These are phyloP conservation scores for Drosophila pachea DNA, from an alignment of 1,140 invertebrate species.

Conservation along the genomic window DNA sequence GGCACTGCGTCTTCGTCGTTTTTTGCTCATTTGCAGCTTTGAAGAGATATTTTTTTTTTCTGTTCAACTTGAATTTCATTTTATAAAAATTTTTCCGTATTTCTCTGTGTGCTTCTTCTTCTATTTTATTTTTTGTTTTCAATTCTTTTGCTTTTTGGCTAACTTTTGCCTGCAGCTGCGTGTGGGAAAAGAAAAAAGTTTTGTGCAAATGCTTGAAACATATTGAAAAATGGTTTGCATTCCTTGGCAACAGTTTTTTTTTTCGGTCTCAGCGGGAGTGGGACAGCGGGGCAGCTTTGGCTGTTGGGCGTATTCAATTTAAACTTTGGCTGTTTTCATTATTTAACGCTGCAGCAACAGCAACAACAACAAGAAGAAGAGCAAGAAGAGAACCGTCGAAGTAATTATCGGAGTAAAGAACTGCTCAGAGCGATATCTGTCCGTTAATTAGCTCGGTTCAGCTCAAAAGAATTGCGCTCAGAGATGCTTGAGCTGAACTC, in stretches of 20 bases:
- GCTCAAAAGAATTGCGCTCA: not conserved
- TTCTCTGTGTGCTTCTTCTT: not conserved
- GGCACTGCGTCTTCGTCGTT: slow-evolving; percentile 28
- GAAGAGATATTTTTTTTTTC: slow-evolving; percentile 38
- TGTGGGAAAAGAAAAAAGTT: slow-evolving; percentile 57
- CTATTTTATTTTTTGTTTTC: slow-evolving; percentile 8
- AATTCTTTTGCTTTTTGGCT: slow-evolving; percentile 15
- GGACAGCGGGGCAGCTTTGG: not conserved
- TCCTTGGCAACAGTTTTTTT: slow-evolving; percentile 33
- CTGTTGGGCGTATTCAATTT: slow-evolving; percentile 3
- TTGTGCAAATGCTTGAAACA: slow-evolving; percentile 66
- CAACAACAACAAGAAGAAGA: not conserved
- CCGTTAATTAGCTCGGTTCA: slow-evolving; percentile 62
- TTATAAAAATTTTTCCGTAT: no score
- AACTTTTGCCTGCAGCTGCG: slow-evolving; percentile 66
- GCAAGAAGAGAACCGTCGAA: not conserved
- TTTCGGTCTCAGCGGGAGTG: no score
- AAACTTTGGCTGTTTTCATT: slow-evolving; percentile 37
- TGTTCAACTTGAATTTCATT: not conserved
- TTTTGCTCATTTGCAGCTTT: slow-evolving; percentile 73
- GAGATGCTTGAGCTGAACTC: not conserved
- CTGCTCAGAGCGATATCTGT: slow-evolving; percentile 28
- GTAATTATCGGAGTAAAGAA: not conserved
- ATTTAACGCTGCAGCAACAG: slow-evolving; percentile 20
- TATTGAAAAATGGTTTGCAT: slow-evolving; percentile 67